These are phyloP conservation scores for Andricus grossulariae DNA, from an alignment of 1,140 invertebrate genomes.

Conservation along the genomic window DNA sequence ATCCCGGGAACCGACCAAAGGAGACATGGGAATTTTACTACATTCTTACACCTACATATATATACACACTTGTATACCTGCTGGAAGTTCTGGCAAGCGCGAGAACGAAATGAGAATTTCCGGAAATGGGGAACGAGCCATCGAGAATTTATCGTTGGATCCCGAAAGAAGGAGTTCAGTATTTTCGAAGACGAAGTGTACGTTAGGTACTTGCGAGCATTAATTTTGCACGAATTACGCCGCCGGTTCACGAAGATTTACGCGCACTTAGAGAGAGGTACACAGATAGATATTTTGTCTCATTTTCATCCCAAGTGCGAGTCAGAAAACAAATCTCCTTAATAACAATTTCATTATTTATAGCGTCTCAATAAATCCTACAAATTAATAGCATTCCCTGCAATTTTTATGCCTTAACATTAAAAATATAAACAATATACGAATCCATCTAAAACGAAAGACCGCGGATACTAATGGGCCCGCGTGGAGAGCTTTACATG, in stretches of 20 bases:
- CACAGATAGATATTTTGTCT: constrained; percentile 28
- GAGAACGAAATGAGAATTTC: constrained; percentile 29
- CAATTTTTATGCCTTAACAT: too few relatives aligned
- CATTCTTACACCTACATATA: neutral
- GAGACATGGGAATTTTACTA: constrained; percentile 14
- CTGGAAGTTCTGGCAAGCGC: constrained; percentile 20
- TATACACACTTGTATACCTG: neutral
- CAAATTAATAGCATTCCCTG: too few relatives aligned
- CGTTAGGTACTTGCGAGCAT: constrained; percentile 27
- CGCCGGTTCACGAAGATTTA: constrained; percentile 23
- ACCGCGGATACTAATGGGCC: too few relatives aligned
- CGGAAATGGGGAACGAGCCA: constrained; percentile 29
- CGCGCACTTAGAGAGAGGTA: constrained; percentile 26
- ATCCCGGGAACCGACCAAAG: neutral
- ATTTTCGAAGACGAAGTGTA: constrained; percentile 31
- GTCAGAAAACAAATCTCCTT: constrained; percentile 16
- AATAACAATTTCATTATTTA: constrained; percentile 30
- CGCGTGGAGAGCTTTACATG: too few relatives aligned
- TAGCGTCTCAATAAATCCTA: neutral
- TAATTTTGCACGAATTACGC: constrained; percentile 30
- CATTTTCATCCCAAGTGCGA: neutral
- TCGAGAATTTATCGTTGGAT: constrained; percentile 28
- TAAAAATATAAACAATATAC: too few relatives aligned
- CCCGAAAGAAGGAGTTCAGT: constrained; percentile 30
- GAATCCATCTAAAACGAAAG: too few relatives aligned